phyloP scores from a whole-genome alignment of 2,888 invertebrate genomes.

The Brassicogethes aeneus region DNA sequence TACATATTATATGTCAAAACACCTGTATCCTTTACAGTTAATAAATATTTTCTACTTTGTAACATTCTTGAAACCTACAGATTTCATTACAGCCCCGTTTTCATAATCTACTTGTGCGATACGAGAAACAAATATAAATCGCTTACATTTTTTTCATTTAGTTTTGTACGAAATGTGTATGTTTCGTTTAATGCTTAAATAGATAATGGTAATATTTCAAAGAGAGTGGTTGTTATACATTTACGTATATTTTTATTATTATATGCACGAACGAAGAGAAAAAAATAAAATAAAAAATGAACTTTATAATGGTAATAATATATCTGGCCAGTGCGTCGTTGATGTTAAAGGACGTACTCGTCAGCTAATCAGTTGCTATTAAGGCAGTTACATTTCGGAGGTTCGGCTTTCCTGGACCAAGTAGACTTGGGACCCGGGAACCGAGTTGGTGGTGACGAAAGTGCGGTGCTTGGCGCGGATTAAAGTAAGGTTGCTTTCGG shows the following conservation, averaged over 20 bases:
- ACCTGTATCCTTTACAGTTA: slow-evolving; percentile 21
- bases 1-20: slow-evolving; percentile 34
- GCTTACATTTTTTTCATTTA: slow-evolving; percentile 19
- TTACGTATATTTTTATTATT: slow-evolving; percentile 24
- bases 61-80: slow-evolving; percentile 27
- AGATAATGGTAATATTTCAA: slow-evolving; percentile 25
- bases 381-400: slow-evolving; percentile 32
- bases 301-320: slow-evolving; percentile 12
- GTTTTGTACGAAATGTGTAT: slow-evolving; percentile 26
- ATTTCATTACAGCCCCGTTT: slow-evolving; percentile 21
- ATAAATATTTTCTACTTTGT: too few relatives aligned
- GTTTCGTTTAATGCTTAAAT: slow-evolving; percentile 26
- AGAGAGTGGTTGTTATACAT: slow-evolving; percentile 30
- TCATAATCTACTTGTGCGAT: slow-evolving; percentile 16
- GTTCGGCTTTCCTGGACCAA: slow-evolving; percentile 75
- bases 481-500: slow-evolving; percentile 88
- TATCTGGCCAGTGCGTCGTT: slow-evolving; percentile 11
- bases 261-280: slow-evolving; percentile 35
- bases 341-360: slow-evolving; percentile 7
- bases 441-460: slow-evolving; percentile 89
- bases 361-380: slow-evolving; percentile 16
- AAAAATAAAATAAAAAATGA: slow-evolving; percentile 28
- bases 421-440: slow-evolving; percentile 87
- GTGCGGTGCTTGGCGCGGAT: slow-evolving; percentile 98
- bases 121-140: slow-evolving; percentile 24